A percentile compares a stretch with the other conserved stretches of the same genome.
Evolutionary conservation across 2,888 invertebrate genomes (phyloP).

Genomic region (Hydroisotoma schaefferi): DNA sequence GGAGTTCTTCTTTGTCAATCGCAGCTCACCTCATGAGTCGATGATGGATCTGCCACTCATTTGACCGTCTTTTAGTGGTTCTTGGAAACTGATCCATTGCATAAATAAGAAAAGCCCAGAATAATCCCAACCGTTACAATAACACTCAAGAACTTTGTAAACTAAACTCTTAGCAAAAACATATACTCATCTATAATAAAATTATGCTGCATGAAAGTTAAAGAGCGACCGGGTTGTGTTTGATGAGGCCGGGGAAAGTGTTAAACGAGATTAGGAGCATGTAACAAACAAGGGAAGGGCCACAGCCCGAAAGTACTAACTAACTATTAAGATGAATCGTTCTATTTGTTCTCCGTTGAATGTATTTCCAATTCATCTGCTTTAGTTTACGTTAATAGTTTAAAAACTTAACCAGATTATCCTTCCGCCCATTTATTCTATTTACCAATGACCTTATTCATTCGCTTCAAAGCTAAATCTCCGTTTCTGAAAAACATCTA

Average conservation of each 20-base stretch:
- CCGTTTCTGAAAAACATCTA: no score
- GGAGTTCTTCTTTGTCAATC: conserved; percentile 1
- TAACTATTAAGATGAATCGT: conserved; percentile 5
- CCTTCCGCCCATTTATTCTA: no score
- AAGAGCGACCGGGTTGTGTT: not conserved
- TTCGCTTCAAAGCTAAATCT: no score
- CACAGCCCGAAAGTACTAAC: not conserved
- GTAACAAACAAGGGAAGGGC: no score
- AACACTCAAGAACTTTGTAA: not conserved
- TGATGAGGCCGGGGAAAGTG: not conserved
- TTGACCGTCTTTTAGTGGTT: not conserved
- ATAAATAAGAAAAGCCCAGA: no score
- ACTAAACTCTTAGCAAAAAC: not conserved
- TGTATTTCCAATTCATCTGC: no score
- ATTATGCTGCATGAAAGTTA: no score
- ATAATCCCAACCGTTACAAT: no score
- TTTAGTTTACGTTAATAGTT: no score
- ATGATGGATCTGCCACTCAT: not conserved
- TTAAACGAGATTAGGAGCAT: not conserved
- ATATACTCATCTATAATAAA: no score
- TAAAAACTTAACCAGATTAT: no score
- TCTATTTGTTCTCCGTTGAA: conserved; percentile 3
- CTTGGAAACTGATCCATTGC: conserved; percentile 5
- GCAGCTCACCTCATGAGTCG: not conserved
- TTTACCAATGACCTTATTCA: no score